Base-by-base conservation (phyloP, 2,113 vertebrate species). In the Channa argus region DNA sequence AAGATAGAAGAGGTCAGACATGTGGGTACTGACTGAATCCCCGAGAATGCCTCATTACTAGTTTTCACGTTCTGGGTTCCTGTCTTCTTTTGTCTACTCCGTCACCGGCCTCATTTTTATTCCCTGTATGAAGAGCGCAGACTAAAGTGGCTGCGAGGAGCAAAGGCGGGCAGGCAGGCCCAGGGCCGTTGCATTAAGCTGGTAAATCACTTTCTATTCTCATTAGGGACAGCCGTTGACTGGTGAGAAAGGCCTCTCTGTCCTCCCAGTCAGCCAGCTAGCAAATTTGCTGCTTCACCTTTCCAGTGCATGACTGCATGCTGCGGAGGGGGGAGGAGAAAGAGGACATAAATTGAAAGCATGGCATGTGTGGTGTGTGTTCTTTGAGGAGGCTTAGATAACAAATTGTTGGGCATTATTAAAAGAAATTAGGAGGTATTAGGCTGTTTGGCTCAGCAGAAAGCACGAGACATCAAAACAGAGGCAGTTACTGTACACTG, bases 151-250 rank as follows among this genome's bases (percentile, higher is more conserved):
- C 88, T 80, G 75, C 52, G 71, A 62, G 55, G 80, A 79, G 81
- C 80, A 61, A 67, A 83, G 81, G 76, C 85, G 38, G 80, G 81
- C 82, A 43, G 72, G 76, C 85, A 54, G 80, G 74, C 84, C 67
- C 74, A 84, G 77, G 82, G 74, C 85, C 72, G 88, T 79, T 87
- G 89, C 91, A 89, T 91, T 88, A 90, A 72, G 89, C 88, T 72
- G 87, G 85, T 91, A 92, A 93, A 93, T 93, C 91, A 89, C 91
- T 88, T 90, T 92, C 92, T 89, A 84, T 92, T 91, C 89, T 92
- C 88, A 88, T 92, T 93, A 93, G 88, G 88, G 90, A 91, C 90
- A 91, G 86, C 86, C 84, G 79, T 87, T 89, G 87, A 89, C 85
- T 89, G 83, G 83, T 79, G 87, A 91, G 88, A 92, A 92, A 84